Evolutionary conservation across 2,888 invertebrate genomes (phyloP), one percentile per base, ranked within the genome.

Genomic region (Cheilosia grossa): DNA sequence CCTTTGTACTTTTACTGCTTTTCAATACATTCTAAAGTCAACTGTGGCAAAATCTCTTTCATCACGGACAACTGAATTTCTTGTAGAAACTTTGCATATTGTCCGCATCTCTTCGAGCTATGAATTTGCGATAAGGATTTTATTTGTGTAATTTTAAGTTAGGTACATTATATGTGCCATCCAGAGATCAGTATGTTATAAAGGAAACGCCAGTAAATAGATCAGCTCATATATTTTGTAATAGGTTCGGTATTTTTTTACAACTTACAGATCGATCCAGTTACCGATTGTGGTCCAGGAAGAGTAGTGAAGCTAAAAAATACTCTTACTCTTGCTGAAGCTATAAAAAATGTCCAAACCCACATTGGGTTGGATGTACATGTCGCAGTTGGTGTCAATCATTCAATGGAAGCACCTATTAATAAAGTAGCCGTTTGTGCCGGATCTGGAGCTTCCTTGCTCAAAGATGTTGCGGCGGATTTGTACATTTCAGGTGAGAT

Each of bases 401-500:
- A 90, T 53, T 79, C 87, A 4, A 37, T 91, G 90, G 94, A 93
- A 54, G 93, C 93, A 44, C 87, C 89, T 7, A 93, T 97, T 2
- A 90, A 91, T 30, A 94, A 93, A 0, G 94, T 97, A 4, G 98
- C 97, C 0, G 92, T 98, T 1, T 98, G 98, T 91, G 98, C 98
- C 33, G 99, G 99, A 0, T 97, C 98, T 0, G 98, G 98, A 0
- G 93, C 93, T 6, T 95, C 96, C 0, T 94, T 98, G 2, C 92
- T 99, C 21, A 94, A 94, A 87, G 95, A 94, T 15, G 93, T 95
- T 0, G 78, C 91, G 19, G 97, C 96, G 2, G 97, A 98, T 92
- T 92, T 99, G 15, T 97, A 96, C 89, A 91, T 99, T 42, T 98
- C 98, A 17, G 97, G 95, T 9, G 99, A 99, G 93, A 98, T 99